These are phyloP conservation scores for Xanthia togata DNA, from an alignment of 2,888 invertebrate genomes.

Conservation along the genomic window DNA sequence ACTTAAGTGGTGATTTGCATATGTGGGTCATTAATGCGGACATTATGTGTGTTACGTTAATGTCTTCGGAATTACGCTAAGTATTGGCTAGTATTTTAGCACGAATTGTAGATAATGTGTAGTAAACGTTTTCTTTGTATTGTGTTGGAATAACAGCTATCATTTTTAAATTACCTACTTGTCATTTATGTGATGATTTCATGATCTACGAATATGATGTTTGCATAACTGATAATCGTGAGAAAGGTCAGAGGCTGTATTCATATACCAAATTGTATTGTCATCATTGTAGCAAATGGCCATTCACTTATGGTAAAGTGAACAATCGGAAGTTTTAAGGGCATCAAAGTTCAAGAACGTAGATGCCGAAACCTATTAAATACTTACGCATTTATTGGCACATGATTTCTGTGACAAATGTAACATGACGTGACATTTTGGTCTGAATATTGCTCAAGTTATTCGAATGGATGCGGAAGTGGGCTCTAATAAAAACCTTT, in stretches of 20 bases:
- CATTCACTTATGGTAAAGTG: conserved; percentile 31
- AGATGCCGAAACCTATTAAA: conserved; percentile 4
- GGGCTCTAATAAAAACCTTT: conserved; percentile 54
- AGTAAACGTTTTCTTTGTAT: conserved; percentile 37
- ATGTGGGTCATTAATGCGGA: conserved; percentile 60
- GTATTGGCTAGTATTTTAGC: conserved; percentile 38
- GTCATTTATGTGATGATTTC: conserved; percentile 30
- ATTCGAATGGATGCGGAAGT: conserved; percentile 59
- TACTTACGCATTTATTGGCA: conserved; percentile 5
- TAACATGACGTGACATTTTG: conserved; percentile 50
- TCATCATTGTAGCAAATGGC: conserved; percentile 24
- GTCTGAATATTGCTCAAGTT: conserved; percentile 39
- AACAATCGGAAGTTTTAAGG: conserved; percentile 47
- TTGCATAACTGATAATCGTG: conserved; percentile 43
- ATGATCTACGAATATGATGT: conserved; percentile 41
- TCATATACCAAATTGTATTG: conserved; percentile 25
- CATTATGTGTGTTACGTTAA: conserved; percentile 36
- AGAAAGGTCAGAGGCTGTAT: conserved; percentile 42
- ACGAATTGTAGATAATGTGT: conserved; percentile 31
- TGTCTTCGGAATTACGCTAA: conserved; percentile 43
- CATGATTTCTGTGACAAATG: conserved; percentile 37
- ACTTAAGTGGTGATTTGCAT: conserved; percentile 55
- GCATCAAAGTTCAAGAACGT: conserved; percentile 49
- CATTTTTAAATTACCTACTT: conserved; percentile 37
- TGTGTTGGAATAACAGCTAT: conserved; percentile 18